Conservation (phyloP, 2,888 invertebrate genomes). For the Chrysina gloriosa region DNA sequence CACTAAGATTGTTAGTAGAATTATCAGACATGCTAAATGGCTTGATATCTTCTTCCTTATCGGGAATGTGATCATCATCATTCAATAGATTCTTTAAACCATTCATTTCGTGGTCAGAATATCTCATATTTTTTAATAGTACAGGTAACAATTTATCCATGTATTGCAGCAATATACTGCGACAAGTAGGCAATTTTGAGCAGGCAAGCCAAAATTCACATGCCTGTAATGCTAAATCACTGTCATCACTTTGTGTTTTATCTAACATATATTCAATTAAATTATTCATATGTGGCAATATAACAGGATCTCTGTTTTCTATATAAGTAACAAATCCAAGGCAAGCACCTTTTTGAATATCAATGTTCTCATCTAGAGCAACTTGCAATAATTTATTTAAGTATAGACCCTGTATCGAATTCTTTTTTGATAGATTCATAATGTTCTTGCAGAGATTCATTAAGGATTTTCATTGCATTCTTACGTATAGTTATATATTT, state of each 20-base stretch:
- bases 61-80: constrained; percentile 95
- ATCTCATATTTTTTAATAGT: constrained; percentile 96
- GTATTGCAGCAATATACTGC: constrained; percentile 88
- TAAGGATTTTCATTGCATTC: constrained; percentile 54
- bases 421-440: constrained; percentile 58
- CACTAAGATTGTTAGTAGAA: constrained; percentile 68
- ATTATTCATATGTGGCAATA: constrained; percentile 95
- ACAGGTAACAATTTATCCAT: constrained; percentile 89
- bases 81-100: constrained; percentile 93
- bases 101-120: constrained; percentile 96
- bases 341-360: constrained; percentile 97
- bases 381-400: constrained; percentile 91
- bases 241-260: constrained; percentile 91
- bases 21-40: constrained; percentile 91
- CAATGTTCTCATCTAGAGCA: constrained; percentile 93
- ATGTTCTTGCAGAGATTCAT: constrained; percentile 62
- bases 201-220: constrained; percentile 99
- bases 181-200: constrained; percentile 93
- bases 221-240: constrained; percentile 95
- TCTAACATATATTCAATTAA: constrained; percentile 98
- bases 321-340: constrained; percentile 95
- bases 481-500: constrained; percentile 39
- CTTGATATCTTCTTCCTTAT: constrained; percentile 94
- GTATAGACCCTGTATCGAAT: constrained; percentile 58
- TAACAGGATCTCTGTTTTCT: constrained; percentile 92